Evolutionary conservation across 2,113 vertebrate species (phyloP).

Genomic region (Eretmodus cyanostictus): DNA sequence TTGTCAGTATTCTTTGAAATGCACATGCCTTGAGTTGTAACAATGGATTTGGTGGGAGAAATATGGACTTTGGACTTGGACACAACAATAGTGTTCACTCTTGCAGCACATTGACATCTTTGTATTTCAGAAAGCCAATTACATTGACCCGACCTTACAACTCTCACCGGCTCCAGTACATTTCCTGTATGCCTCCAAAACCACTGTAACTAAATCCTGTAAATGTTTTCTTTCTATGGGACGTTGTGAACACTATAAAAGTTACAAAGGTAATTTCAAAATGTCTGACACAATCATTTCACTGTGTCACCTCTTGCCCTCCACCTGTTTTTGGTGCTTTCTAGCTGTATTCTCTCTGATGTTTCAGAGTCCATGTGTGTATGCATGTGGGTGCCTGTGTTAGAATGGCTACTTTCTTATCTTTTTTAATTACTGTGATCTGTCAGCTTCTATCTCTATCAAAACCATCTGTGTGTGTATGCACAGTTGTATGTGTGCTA

Average conservation of each 20-base stretch:
- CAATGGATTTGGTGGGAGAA: background rate
- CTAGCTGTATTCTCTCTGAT: background rate
- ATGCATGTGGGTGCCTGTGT: background rate
- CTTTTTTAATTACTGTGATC: slow-evolving; percentile 27
- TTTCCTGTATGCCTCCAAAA: background rate
- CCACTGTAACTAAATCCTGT: background rate
- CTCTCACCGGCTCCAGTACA: background rate
- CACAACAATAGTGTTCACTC: background rate
- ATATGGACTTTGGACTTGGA: background rate
- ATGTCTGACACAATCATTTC: slow-evolving; percentile 18
- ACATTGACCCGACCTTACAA: background rate
- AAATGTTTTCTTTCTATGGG: background rate
- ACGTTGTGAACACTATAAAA: background rate
- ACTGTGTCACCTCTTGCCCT: background rate
- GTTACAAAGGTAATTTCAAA: slow-evolving; percentile 18
- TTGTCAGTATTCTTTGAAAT: background rate
- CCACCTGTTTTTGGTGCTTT: background rate
- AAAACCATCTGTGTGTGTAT: background rate
- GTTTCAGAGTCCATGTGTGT: background rate
- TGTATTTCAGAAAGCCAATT: slow-evolving; percentile 6
- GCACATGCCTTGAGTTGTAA: background rate
- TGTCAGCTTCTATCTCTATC: background rate
- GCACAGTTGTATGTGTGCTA: background rate
- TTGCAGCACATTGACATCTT: background rate
- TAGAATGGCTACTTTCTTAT: background rate